Base-by-base conservation (phyloP, 2,888 invertebrate genomes). In the Meloe dianella region DNA sequence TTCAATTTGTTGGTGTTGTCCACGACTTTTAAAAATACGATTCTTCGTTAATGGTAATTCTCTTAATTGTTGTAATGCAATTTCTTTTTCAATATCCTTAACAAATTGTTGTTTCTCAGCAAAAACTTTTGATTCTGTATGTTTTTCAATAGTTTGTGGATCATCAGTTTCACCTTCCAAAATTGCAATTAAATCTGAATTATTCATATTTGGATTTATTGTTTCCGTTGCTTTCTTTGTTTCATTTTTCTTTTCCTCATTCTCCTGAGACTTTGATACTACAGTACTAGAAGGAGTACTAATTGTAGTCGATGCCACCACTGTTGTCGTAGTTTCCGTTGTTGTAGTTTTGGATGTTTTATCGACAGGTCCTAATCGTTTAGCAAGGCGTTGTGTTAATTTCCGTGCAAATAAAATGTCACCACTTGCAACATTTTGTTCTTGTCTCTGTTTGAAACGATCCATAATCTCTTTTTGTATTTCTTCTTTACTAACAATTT, bases 31-130 rank as follows among this genome's bases (percentile, higher is more conserved):
- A 30, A 65, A 60, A 30, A 66, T 54, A 27, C 38, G 63, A 41
- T 63, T 60, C 24, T 58, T 27, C 14, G 60, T 58, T 4, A 30
- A 51, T 0, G 87, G 86, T 24, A 87, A 77, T 71, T 87, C 87
- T 41, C 85, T 81, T 6, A 88, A 81, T 73, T 89, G 88, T 72
- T 88, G 87, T 58, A 88, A 74, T 1, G 88, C 88, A 22, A 88
- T 80, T 78, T 88, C 86, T 24, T 60, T 63, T 17, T 68, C 68
- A 9, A 41, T 63, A 20, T 56, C 61, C 30, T 63, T 63, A 24
- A 62, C 60, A 6, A 59, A 41, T 20, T 41, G 32, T 57, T 65
- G 60, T 9, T n/a, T 57, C 20, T 57, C 57, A 30, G 57, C 58
- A 41, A 27, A 61, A 8, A n/a, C 17, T 51, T 64, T 68, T 9